Percentiles rank a stretch among this genome's conserved stretches.
Conservation (phyloP, 2,797 vertebrate genomes). For the Leucoraja ocellata region DNA sequence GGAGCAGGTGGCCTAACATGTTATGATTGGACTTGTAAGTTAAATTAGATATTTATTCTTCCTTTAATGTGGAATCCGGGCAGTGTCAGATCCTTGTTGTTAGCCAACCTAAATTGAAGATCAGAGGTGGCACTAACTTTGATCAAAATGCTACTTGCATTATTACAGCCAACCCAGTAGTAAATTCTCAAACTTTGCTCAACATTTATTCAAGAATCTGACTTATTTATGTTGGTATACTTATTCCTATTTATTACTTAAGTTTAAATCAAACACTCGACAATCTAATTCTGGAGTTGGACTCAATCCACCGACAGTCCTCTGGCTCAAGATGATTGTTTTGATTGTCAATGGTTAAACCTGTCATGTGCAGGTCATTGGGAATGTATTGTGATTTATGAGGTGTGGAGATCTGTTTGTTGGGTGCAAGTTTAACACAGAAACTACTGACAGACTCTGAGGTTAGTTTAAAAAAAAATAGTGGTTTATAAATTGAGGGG, state of each 20-base stretch:
- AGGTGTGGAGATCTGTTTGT: constrained; percentile 26
- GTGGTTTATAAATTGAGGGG: not conserved
- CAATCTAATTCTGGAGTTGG: constrained; percentile 4
- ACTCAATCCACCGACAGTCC: not conserved
- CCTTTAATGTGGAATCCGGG: not conserved
- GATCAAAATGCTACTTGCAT: not conserved
- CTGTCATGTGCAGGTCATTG: constrained; percentile 9
- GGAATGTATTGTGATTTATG: constrained; percentile 14
- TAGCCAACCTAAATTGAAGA: not conserved
- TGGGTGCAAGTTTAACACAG: constrained; percentile 12
- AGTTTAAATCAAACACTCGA: constrained; percentile 7
- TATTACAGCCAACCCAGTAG: not conserved
- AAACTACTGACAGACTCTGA: constrained; percentile 16
- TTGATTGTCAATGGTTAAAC: constrained; percentile 26
- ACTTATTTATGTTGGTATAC: not conserved
- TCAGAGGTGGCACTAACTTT: not conserved
- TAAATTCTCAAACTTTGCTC: not conserved
- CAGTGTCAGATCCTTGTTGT: not conserved
- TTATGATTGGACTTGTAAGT: not conserved
- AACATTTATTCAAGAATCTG: not conserved
- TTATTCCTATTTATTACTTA: constrained; percentile 8
- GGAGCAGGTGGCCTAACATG: not conserved
- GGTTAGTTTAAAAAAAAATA: not conserved
- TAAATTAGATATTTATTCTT: not conserved
- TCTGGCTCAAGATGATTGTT: constrained; percentile 19